A percentile compares a stretch with the other conserved stretches of the same genome.
Conservation (phyloP, 2,797 vertebrate species). For the Fistularia commersonii region DNA sequence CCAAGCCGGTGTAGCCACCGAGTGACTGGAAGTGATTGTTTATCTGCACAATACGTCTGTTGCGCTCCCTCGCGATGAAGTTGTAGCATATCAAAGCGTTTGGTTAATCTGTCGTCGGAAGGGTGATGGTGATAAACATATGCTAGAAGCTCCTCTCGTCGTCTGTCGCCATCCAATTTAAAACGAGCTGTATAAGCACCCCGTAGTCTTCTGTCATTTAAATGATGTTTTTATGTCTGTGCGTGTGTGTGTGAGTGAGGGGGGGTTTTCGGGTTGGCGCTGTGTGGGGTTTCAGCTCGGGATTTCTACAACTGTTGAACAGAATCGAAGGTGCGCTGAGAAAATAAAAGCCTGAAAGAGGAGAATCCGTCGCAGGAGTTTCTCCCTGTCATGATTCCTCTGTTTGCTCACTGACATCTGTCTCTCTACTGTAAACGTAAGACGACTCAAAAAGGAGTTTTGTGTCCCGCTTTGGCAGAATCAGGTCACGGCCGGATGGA, state of each 20-base stretch:
- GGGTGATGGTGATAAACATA: conserved; percentile 58
- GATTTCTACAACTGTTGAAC: conserved; percentile 20
- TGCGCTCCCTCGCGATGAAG: conserved; percentile 53
- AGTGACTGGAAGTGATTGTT: conserved; percentile 38
- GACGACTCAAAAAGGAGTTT: conserved; percentile 31
- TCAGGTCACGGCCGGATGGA: conserved; percentile 41
- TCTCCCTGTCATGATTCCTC: conserved; percentile 20
- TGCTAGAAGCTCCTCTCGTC: conserved; percentile 43
- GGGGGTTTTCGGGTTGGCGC: background rate
- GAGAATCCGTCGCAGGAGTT: conserved; percentile 18
- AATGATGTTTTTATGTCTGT: conserved; percentile 14
- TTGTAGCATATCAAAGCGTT: conserved; percentile 58
- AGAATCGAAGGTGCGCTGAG: conserved; percentile 14
- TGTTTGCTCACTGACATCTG: conserved; percentile 34
- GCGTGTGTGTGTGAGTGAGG: conserved; percentile 8
- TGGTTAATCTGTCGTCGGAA: conserved; percentile 53
- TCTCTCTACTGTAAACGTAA: conserved; percentile 26
- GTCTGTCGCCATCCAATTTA: conserved; percentile 45
- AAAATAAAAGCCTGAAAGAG: conserved; percentile 17
- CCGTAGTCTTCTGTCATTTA: conserved; percentile 31
- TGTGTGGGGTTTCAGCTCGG: conserved; percentile 1
- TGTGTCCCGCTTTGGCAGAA: conserved; percentile 51
- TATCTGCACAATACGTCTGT: conserved; percentile 54
- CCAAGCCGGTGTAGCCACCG: conserved; percentile 44
- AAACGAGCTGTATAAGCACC: conserved; percentile 37